Conservation (phyloP, 2,797 vertebrate species). For the Botia kubotai region DNA sequence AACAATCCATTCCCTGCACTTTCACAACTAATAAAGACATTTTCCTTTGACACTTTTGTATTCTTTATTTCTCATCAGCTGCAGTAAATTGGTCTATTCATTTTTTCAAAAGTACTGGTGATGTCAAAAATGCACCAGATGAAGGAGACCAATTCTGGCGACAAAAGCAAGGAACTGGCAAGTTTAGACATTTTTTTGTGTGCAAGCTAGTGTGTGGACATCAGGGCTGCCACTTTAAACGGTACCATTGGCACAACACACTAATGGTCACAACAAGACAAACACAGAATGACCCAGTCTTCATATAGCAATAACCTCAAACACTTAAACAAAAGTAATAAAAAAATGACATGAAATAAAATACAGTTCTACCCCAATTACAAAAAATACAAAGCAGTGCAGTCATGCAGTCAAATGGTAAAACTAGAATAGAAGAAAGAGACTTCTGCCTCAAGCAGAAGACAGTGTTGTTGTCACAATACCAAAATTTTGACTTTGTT, state of each 20-base stretch:
- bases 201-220: not conserved
- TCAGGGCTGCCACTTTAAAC: constrained; percentile 11
- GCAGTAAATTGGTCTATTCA: constrained; percentile 43
- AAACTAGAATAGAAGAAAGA: not conserved
- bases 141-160: constrained; percentile 25
- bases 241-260: not conserved
- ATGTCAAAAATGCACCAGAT: constrained; percentile 22
- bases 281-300: not conserved
- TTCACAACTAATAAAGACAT: constrained; percentile 42
- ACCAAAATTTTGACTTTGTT: too few relatives aligned
- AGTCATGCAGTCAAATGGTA: not conserved
- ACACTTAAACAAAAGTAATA: not conserved
- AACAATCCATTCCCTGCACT: constrained; percentile 35
- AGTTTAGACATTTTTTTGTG: constrained; percentile 30
- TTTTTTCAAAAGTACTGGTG: constrained; percentile 38
- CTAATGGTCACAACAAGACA: not conserved
- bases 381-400: not conserved
- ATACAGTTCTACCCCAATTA: not conserved
- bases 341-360: not conserved
- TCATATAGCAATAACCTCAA: constrained; percentile 5
- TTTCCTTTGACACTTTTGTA: constrained; percentile 48
- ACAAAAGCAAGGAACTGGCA: not conserved
- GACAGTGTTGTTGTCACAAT: constrained; percentile 53
- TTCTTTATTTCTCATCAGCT: constrained; percentile 42
- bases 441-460: constrained; percentile 6